phyloP scores from a whole-genome alignment of 2,888 invertebrate genomes.

The Drosophila leonis region DNA sequence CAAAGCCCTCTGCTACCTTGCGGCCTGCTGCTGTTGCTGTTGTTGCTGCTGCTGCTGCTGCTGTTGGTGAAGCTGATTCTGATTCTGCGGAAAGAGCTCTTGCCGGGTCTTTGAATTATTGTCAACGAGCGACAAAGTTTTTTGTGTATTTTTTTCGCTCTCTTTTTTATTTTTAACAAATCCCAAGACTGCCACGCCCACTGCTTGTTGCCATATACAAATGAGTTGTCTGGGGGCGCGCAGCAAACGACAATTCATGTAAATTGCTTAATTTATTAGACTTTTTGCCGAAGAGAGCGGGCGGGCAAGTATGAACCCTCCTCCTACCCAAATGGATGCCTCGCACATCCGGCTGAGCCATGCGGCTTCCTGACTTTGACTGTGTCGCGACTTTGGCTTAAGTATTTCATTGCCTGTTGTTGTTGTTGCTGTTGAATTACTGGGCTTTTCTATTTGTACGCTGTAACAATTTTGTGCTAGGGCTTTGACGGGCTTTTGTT shows the following conservation, averaged over 20 bases:
- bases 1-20: constrained; percentile 49
- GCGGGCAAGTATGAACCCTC: background rate
- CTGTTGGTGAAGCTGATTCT: constrained; percentile 2
- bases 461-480: constrained; percentile 64
- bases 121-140: constrained; percentile 64
- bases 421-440: constrained; percentile 34
- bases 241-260: constrained; percentile 79
- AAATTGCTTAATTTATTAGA: constrained; percentile 82
- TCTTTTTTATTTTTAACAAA: constrained; percentile 43
- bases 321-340: constrained; percentile 39
- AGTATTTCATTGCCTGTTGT: constrained; percentile 65
- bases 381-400: constrained; percentile 78
- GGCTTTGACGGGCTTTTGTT: constrained; percentile 74
- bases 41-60: background rate
- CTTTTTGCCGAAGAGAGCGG: constrained; percentile 55
- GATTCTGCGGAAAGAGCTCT: constrained; percentile 11
- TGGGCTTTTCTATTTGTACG: constrained; percentile 62
- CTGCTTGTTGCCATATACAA: constrained; percentile 61
- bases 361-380: constrained; percentile 77
- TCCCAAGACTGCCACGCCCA: constrained; percentile 55
- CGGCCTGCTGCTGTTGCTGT: constrained; percentile 13
- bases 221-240: constrained; percentile 71
- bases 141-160: constrained; percentile 3
- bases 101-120: constrained; percentile 60
- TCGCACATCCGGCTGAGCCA: constrained; percentile 54